phyloP scores from a whole-genome alignment of 2,888 invertebrate species.

The Leptarthrus brevirostris region DNA sequence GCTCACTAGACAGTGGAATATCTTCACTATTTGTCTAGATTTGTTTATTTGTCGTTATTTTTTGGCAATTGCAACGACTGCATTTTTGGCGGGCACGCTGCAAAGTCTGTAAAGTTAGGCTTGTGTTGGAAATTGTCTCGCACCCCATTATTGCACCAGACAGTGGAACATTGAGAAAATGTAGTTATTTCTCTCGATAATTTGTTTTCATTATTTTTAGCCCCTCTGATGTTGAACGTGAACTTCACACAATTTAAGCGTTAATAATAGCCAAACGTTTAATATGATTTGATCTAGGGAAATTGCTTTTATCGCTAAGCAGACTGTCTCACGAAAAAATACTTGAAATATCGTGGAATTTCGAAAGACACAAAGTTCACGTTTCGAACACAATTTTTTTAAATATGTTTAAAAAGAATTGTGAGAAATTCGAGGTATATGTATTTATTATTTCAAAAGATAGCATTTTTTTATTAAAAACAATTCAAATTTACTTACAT shows the following conservation, averaged over 20 bases:
- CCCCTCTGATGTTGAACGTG: conserved; percentile 28
- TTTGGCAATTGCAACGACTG: conserved; percentile 24
- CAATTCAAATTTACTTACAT: too few relatives aligned
- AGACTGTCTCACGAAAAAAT: too few relatives aligned
- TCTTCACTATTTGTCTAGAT: conserved; percentile 19
- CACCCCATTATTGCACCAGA: conserved; percentile 1
- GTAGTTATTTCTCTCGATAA: not conserved
- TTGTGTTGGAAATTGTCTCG: too few relatives aligned
- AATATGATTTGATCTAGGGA: conserved; percentile 28
- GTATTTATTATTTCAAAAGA: too few relatives aligned
- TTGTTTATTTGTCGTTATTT: conserved; percentile 17
- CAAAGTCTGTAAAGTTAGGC: conserved; percentile 7
- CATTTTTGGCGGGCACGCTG: conserved; percentile 24
- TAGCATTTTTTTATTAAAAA: too few relatives aligned
- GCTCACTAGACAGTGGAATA: conserved; percentile 4
- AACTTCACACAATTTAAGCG: conserved; percentile 48
- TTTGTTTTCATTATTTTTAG: conserved; percentile 36
- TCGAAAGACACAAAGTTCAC: too few relatives aligned
- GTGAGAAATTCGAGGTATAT: too few relatives aligned
- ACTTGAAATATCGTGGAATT: too few relatives aligned
- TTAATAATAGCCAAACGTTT: conserved; percentile 38
- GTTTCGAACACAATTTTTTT: too few relatives aligned
- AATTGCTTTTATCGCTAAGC: not conserved
- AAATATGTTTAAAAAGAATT: too few relatives aligned
- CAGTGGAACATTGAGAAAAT: not conserved